These are phyloP conservation scores for Rhynchopsitta pachyrhyncha DNA, from an alignment of 2,113 vertebrate genomes.

Conservation along the genomic window DNA sequence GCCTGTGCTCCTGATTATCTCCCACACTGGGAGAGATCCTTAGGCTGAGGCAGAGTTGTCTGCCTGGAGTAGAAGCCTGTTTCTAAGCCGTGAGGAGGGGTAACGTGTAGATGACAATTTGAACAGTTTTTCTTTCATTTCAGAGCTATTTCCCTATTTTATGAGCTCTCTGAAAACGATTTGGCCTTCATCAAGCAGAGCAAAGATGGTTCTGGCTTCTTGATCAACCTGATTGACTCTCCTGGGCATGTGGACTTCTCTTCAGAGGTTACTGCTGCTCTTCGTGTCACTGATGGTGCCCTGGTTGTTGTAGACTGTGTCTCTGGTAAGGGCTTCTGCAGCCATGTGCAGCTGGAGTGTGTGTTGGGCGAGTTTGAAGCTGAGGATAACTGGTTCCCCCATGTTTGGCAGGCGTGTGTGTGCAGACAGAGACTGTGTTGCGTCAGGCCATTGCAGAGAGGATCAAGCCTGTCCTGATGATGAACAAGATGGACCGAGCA, in stretches of 20 bases:
- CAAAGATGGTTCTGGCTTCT: constrained; percentile 91
- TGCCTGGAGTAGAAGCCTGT: background rate
- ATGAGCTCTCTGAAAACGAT: constrained; percentile 87
- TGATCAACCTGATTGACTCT: constrained; percentile 96
- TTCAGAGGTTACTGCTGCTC: constrained; percentile 94
- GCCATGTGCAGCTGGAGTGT: rapidly evolving
- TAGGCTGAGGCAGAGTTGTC: background rate
- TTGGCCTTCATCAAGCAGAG: constrained; percentile 94
- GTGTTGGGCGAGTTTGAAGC: rapidly evolving
- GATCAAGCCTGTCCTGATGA: constrained; percentile 97
- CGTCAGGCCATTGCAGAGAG: constrained; percentile 93
- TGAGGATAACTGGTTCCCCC: rapidly evolving
- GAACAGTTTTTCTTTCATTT: rapidly evolving
- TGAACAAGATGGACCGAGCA: constrained; percentile 98
- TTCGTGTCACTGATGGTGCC: constrained; percentile 94
- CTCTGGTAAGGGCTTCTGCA: constrained; percentile 81
- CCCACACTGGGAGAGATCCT: background rate
- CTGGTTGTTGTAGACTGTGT: constrained; percentile 96
- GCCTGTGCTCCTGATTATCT: background rate
- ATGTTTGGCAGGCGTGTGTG: constrained; percentile 84
- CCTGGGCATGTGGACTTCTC: constrained; percentile 97
- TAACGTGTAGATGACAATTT: rapidly evolving
- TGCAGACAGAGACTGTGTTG: constrained; percentile 96
- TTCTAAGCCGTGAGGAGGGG: rapidly evolving
- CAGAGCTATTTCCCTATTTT: constrained; percentile 93